Evolutionary conservation across 1,140 invertebrate genomes (phyloP).

Genomic region (Hylaeus volcanicus): DNA sequence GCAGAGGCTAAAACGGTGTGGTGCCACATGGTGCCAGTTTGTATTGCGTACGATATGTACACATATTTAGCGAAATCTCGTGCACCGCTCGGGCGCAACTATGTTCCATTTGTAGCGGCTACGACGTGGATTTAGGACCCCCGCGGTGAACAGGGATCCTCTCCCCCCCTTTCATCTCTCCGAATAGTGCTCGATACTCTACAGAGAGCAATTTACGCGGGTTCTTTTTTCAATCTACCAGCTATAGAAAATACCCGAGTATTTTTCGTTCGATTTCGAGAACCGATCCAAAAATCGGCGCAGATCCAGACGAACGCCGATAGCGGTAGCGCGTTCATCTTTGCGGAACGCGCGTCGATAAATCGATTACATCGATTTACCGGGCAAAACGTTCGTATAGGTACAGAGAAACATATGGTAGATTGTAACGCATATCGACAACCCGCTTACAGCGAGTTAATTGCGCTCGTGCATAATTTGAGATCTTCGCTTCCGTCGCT

Average conservation of each 20-base stretch:
- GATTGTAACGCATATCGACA: conserved; percentile 48
- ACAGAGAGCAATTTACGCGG: too few relatives aligned
- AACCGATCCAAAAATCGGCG: not conserved
- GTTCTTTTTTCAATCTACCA: too few relatives aligned
- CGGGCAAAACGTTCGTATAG: conserved; percentile 29
- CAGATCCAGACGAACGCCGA: not conserved
- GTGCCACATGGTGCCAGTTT: conserved; percentile 27
- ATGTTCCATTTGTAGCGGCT: conserved; percentile 19
- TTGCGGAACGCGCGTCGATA: not conserved
- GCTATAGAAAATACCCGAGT: too few relatives aligned
- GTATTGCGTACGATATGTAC: conserved; percentile 31
- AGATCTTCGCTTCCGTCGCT: conserved; percentile 47
- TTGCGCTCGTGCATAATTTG: conserved; percentile 51
- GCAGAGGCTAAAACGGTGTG: not conserved
- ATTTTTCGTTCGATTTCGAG: not conserved
- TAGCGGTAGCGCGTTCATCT: not conserved
- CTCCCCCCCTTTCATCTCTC: not conserved
- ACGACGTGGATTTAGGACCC: conserved; percentile 15
- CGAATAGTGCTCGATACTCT: too few relatives aligned
- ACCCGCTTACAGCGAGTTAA: conserved; percentile 49
- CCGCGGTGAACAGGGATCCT: not conserved
- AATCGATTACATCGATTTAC: conserved; percentile 47
- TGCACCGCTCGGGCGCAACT: not conserved
- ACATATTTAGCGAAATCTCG: conserved; percentile 40
- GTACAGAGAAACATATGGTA: conserved; percentile 23